A percentile compares a stretch with the other conserved stretches of the same genome.
These are phyloP conservation scores for Cnemophilus loriae DNA, from an alignment of 2,113 vertebrate genomes.

Conservation along the genomic window DNA sequence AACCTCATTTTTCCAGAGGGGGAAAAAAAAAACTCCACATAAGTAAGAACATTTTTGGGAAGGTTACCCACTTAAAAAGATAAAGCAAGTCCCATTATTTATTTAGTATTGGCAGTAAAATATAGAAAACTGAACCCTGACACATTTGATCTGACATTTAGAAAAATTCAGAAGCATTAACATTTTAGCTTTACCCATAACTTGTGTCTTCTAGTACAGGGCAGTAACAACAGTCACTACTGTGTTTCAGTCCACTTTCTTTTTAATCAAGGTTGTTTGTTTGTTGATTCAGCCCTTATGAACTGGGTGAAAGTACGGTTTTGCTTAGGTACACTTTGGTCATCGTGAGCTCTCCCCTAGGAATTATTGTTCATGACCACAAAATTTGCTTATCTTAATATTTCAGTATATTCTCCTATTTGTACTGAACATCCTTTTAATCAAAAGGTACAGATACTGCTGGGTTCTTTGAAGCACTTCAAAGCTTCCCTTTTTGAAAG, in stretches of 20 bases:
- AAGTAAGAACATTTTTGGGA: neutral
- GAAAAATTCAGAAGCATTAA: neutral
- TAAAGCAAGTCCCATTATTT: neutral
- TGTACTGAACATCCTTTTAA: slow-evolving; percentile 54
- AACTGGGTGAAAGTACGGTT: neutral
- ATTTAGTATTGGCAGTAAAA: neutral
- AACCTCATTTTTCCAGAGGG: neutral
- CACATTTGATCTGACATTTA: neutral
- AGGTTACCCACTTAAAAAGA: neutral
- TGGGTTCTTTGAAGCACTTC: slow-evolving; percentile 57
- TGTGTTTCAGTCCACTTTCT: neutral
- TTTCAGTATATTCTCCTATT: slow-evolving; percentile 57
- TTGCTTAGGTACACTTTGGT: slow-evolving; percentile 34
- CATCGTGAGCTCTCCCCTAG: neutral
- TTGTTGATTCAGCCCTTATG: slow-evolving; percentile 41
- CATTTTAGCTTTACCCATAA: neutral
- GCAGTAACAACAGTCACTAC: neutral
- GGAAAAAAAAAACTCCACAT: neutral
- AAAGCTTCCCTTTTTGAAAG: slow-evolving; percentile 30
- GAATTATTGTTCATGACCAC: slow-evolving; percentile 34
- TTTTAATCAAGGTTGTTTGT: slow-evolving; percentile 29
- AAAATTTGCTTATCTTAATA: slow-evolving; percentile 55
- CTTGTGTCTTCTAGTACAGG: neutral
- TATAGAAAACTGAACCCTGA: neutral
- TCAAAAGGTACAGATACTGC: slow-evolving; percentile 49